Evolutionary conservation across 64 coral and sea anemone genomes (phyloP).

Genomic region (Hydrozoanthus tunicans): DNA sequence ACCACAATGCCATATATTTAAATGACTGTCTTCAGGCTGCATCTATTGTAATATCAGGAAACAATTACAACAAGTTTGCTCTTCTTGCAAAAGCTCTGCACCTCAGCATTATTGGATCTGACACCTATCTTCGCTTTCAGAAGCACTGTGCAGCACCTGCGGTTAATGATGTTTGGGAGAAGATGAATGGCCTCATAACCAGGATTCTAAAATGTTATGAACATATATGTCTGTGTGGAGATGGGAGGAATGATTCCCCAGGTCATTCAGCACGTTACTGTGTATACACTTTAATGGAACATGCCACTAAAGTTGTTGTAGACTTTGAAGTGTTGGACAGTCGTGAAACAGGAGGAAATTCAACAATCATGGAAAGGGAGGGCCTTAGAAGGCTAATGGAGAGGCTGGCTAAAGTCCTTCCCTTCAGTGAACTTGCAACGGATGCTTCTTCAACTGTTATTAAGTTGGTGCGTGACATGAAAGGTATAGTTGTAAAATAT

Average conservation of each 20-base stretch:
- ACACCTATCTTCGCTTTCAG: background rate
- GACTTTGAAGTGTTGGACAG: slow-evolving; percentile 40
- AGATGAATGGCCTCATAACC: background rate
- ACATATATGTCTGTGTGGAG: slow-evolving; percentile 6
- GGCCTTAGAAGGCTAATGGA: slow-evolving; percentile 50
- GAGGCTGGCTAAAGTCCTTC: background rate
- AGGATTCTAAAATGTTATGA: background rate
- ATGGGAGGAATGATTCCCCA: slow-evolving; percentile 43
- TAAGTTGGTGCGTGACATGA: slow-evolving; percentile 60
- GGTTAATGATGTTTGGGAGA: slow-evolving; percentile 1
- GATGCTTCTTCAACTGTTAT: slow-evolving; percentile 65
- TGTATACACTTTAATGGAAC: slow-evolving; percentile 65
- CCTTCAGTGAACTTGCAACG: slow-evolving; percentile 34
- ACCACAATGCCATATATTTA: background rate
- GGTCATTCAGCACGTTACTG: slow-evolving; percentile 16
- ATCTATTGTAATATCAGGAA: slow-evolving; percentile 24
- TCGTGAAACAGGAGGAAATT: slow-evolving; percentile 63
- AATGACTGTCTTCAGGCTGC: slow-evolving; percentile 30
- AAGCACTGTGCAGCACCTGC: slow-evolving; percentile 29
- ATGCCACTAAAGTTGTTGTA: slow-evolving; percentile 31
- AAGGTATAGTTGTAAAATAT: slow-evolving; percentile 33
- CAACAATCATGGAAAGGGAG: slow-evolving; percentile 53
- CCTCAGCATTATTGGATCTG: background rate
- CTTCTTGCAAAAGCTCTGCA: slow-evolving; percentile 30
- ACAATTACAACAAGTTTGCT: slow-evolving; percentile 29